phyloP scores from a whole-genome alignment of 2,113 vertebrate genomes.

The Hepsetus odoe region DNA sequence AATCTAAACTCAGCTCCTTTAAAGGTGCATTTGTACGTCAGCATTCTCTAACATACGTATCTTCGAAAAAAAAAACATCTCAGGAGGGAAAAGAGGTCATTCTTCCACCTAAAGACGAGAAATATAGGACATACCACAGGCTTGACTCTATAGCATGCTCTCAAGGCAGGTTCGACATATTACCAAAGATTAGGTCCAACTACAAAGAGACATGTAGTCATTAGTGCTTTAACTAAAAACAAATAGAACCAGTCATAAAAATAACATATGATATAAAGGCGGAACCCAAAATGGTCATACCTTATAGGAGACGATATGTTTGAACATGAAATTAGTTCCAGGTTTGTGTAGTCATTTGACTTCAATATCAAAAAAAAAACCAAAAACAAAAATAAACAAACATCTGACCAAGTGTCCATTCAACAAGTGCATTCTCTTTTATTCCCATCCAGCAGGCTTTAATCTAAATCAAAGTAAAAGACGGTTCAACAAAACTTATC shows the following conservation, averaged over 20 bases:
- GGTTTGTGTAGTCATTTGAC: constrained; percentile 17
- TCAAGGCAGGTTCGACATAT: constrained; percentile 59
- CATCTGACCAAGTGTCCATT: background rate
- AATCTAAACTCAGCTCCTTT: constrained; percentile 31
- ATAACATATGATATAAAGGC: constrained; percentile 24
- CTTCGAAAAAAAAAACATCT: constrained; percentile 52
- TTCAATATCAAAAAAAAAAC: constrained; percentile 12
- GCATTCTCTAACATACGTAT: constrained; percentile 44
- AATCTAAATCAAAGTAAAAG: constrained; percentile 44
- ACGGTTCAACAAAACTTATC: constrained; percentile 51
- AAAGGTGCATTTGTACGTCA: constrained; percentile 42
- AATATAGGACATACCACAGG: constrained; percentile 52
- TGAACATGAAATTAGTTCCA: constrained; percentile 18
- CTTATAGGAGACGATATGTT: constrained; percentile 51
- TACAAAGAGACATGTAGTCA: constrained; percentile 43
- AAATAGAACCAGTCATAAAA: constrained; percentile 41
- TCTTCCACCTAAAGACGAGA: constrained; percentile 67
- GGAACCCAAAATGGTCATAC: constrained; percentile 30
- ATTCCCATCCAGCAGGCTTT: constrained; percentile 34
- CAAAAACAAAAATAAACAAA: constrained; percentile 11
- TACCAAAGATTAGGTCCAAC: constrained; percentile 39
- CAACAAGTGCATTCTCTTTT: constrained; percentile 32
- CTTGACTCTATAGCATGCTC: constrained; percentile 66
- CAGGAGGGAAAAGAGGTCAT: constrained; percentile 65
- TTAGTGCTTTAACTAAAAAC: constrained; percentile 24